Evolutionary conservation across 2,888 invertebrate genomes (phyloP).

Genomic region (Ochropleura leucogaster): DNA sequence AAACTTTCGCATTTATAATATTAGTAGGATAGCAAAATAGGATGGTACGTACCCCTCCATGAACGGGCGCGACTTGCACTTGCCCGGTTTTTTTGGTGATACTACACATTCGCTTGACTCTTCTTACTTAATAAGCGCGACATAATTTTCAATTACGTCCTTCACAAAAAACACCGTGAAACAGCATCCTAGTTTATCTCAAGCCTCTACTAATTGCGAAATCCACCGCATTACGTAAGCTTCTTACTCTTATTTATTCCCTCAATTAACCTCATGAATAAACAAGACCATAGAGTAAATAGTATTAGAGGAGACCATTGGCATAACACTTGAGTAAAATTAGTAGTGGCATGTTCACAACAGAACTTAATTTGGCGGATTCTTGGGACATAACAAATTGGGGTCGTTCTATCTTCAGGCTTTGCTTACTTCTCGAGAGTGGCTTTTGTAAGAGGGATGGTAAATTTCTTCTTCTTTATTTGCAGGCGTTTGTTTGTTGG

Average conservation of each 20-base stretch:
- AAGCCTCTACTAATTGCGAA: conserved; percentile 32
- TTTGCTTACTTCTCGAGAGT: conserved; percentile 9
- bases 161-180: conserved; percentile 14
- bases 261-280: conserved; percentile 56
- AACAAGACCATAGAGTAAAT: conserved; percentile 38
- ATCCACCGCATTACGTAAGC: conserved; percentile 31
- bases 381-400: conserved; percentile 54
- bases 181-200: conserved; percentile 23
- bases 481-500: not conserved
- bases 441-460: conserved; percentile 10
- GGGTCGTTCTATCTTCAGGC: conserved; percentile 48
- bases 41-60: too few relatives aligned
- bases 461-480: conserved; percentile 27
- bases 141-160: not conserved
- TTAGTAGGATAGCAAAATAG: too few relatives aligned
- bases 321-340: conserved; percentile 53
- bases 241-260: conserved; percentile 43
- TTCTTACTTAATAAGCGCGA: not conserved
- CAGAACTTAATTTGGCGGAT: conserved; percentile 64
- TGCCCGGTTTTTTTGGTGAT: not conserved
- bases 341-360: conserved; percentile 49
- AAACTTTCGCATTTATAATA: too few relatives aligned
- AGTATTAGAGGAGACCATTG: conserved; percentile 36
- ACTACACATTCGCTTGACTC: not conserved
- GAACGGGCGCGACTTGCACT: too few relatives aligned